Evolutionary conservation across 30 jellyfish, hydroid and myxozoan genomes (phyloP).

Genomic region (Nemopilema nomurai): DNA sequence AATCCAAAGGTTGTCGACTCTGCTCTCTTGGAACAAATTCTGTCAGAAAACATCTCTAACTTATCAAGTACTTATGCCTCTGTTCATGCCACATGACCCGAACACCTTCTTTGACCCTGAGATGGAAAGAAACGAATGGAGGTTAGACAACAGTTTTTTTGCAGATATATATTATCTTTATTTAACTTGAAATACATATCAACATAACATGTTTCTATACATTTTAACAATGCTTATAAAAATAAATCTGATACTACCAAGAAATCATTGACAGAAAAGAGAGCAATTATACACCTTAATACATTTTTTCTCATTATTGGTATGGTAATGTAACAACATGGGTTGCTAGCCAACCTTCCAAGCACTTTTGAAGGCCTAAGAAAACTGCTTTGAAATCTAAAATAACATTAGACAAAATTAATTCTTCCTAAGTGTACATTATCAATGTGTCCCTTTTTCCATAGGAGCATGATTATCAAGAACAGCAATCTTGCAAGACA

Average conservation of each 20-base stretch:
- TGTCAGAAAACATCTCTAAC: background rate
- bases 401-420: background rate
- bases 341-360: background rate
- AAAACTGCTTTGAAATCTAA: background rate
- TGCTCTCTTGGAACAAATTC: background rate
- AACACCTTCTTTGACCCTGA: constrained; percentile 27
- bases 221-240: background rate
- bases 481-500: background rate
- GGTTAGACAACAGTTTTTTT: background rate
- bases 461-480: constrained; percentile 28
- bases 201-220: background rate
- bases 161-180: background rate
- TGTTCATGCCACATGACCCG: constrained; percentile 21
- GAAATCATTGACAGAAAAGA: background rate
- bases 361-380: background rate
- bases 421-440: background rate
- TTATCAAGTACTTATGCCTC: constrained; percentile 3
- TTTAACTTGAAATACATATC: background rate
- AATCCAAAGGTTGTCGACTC: background rate
- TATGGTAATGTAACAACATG: background rate
- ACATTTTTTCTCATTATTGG: background rate
- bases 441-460: background rate
- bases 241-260: background rate
- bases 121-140: constrained; percentile 3
- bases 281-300: background rate